Evolutionary conservation across 1,140 invertebrate species (phyloP).

Genomic region (Metopolophium dirhodum): DNA sequence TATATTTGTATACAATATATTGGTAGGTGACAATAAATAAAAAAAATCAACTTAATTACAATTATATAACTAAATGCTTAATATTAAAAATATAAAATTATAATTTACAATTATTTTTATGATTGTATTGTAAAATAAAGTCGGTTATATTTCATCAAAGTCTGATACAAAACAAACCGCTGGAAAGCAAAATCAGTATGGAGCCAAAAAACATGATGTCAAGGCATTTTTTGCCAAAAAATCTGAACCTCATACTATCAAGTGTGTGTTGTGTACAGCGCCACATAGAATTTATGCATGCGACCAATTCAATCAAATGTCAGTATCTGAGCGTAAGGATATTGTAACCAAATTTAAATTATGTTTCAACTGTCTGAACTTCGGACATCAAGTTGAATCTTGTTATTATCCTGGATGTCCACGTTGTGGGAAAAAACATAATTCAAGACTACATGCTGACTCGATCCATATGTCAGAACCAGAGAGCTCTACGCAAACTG

Average conservation of each 20-base stretch:
- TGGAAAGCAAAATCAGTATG: background rate
- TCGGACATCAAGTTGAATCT: background rate
- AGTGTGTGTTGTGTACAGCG: background rate
- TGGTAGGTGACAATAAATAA: no score
- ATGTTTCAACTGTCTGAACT: background rate
- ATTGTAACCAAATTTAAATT: background rate
- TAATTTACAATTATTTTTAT: no score
- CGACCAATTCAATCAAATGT: background rate
- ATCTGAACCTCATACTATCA: background rate
- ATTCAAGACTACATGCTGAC: background rate
- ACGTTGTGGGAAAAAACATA: background rate
- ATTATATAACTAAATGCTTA: no score
- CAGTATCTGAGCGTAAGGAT: background rate
- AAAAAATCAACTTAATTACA: no score
- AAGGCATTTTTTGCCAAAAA: background rate
- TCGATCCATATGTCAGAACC: background rate
- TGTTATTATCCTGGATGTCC: background rate
- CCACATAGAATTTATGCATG: background rate
- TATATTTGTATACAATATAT: no score
- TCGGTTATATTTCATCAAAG: background rate
- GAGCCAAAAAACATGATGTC: background rate
- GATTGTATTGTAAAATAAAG: no score
- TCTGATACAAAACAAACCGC: background rate
- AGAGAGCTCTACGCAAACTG: background rate
- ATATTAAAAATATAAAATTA: no score